A percentile compares a stretch with the other conserved stretches of the same genome.
Conservation (phyloP, 2,888 invertebrate species). For the Pandemis cinnamomeana region DNA sequence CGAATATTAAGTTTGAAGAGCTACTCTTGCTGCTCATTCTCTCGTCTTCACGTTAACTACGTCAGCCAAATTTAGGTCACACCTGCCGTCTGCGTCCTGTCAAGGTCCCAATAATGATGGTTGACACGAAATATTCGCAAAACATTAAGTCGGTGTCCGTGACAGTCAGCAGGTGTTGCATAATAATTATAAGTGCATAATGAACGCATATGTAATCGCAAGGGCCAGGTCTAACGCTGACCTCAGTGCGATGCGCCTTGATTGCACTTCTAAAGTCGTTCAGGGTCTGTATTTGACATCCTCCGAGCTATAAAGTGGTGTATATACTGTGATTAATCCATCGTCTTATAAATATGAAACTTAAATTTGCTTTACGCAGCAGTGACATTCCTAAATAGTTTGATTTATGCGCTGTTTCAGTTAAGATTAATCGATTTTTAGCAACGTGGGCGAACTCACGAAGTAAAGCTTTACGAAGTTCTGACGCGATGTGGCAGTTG, state of each 20-base stretch:
- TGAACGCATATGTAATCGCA: conserved; percentile 38
- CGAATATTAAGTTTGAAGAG: background rate
- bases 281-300: background rate
- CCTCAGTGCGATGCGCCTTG: conserved; percentile 35
- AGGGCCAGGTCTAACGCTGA: conserved; percentile 32
- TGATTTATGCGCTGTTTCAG: too few species aligned
- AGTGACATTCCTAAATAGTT: too few species aligned
- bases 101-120: conserved; percentile 35
- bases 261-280: conserved; percentile 2
- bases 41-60: background rate
- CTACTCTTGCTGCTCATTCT: background rate
- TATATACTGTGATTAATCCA: background rate
- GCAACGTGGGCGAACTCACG: background rate
- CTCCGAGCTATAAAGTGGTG: background rate
- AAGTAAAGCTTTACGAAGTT: background rate
- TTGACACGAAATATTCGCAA: conserved; percentile 50
- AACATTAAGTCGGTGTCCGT: conserved; percentile 55
- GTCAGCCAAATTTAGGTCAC: conserved; percentile 23
- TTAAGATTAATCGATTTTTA: background rate
- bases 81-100: conserved; percentile 32
- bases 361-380: too few species aligned
- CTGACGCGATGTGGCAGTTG: too few species aligned
- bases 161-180: conserved; percentile 56
- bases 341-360: background rate
- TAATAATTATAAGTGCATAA: conserved; percentile 47